Base-by-base conservation (phyloP, 53 echinoderm and acorn worm species). In the Antedon mediterranea region DNA sequence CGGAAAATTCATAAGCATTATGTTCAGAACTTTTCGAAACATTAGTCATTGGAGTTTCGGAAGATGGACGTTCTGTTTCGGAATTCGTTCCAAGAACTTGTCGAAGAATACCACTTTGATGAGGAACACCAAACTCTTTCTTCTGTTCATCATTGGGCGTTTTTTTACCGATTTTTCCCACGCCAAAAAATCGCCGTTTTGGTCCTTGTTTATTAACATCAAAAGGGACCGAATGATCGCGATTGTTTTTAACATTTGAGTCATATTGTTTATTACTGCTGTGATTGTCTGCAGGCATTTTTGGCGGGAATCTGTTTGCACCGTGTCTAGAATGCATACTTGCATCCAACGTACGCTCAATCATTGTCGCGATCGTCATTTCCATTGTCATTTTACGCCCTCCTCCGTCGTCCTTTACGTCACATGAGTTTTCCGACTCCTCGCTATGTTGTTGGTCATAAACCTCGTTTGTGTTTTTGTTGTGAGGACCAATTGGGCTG, bases 331-430 rank as follows among this genome's bases (percentile, higher is more conserved):
- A 57, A 23, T 57, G 82, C 18, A 90, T 76, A 11, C 90, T 88
- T 15, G 88, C 84, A 41, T 93, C 90, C 20, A 93, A 75, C 1
- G 93, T 93, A 73, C 90, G 86, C 74, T 90, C 93, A 34, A 93
- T 90, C 93, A 93, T 93, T 73, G 88, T 93, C 5, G 93, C 90
- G 32, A 93, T 93, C 27, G 93, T 90, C 73, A 93, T 77, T 7
- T 90, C 93, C 30, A 88, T 81, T 2, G 57, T 57, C 9, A 57
- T 1, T 23, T 57, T 57, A 11, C 4, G 37, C 20, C 57, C 14
- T 23, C 57, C 1, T 7, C 5, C 5, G 23, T 57, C 57, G 42
- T 29, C 30, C 30, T 30, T 71, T 72, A 5, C 28, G 20, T 3
- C 43, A 43, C 4, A 30, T 43, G 30, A 30, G 33, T 1, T 43